phyloP scores from a whole-genome alignment of 2,888 invertebrate genomes.

The Xanthorhoe spadicearia region DNA sequence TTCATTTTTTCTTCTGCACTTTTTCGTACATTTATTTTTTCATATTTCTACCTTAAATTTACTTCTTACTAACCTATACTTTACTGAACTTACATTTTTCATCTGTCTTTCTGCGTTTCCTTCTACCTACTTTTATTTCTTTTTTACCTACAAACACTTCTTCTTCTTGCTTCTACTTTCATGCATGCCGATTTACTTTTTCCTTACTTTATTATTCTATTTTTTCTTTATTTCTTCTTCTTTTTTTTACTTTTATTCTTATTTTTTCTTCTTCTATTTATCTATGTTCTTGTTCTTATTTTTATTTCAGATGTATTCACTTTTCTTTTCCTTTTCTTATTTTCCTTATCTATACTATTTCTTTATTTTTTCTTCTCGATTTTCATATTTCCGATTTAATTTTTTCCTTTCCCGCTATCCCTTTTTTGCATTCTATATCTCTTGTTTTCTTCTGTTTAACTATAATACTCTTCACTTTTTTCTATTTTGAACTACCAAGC shows the following conservation, averaged over 20 bases:
- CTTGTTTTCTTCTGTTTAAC: slow-evolving; percentile 17
- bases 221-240: not conserved
- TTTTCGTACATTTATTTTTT: not conserved
- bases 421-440: slow-evolving; percentile 7
- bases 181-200: not conserved
- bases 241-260: not conserved
- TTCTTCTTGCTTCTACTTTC: not conserved
- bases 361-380: not conserved
- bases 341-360: not conserved
- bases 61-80: not conserved
- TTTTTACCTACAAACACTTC: not conserved
- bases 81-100: not conserved
- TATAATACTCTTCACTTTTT: slow-evolving; percentile 38
- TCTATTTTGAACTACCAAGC: slow-evolving; percentile 60
- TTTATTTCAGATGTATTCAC: not conserved
- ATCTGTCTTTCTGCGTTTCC: not conserved
- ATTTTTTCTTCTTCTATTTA: not conserved
- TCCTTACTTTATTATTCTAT: not conserved
- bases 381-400: no score
- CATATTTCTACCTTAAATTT: not conserved
- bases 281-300: not conserved
- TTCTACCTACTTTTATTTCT: not conserved
- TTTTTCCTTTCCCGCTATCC: slow-evolving; percentile 23
- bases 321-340: not conserved
- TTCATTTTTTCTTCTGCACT: not conserved